A percentile compares a stretch with the other conserved stretches of the same genome.
phyloP scores from a whole-genome alignment of 2,888 invertebrate species.

The Barypeithes pellucidus region DNA sequence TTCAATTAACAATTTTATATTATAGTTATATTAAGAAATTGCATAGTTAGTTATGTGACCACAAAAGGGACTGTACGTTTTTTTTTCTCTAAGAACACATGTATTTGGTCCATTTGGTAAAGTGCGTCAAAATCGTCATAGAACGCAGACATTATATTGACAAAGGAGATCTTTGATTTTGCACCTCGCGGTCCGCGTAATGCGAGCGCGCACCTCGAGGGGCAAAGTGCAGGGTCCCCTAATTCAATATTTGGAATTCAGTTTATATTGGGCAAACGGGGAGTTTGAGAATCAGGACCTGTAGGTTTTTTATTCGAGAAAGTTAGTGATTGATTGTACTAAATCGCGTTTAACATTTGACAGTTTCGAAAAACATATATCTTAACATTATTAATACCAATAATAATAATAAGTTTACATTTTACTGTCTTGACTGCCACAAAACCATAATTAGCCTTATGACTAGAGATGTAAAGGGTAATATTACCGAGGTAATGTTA shows the following conservation, averaged over 20 bases:
- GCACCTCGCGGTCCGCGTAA: not conserved
- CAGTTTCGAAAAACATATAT: not conserved
- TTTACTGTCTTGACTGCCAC: no score
- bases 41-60: not conserved
- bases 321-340: no score
- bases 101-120: conserved; percentile 45
- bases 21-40: not conserved
- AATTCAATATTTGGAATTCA: conserved; percentile 11
- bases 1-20: conserved; percentile 2
- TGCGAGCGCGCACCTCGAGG: no score
- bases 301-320: not conserved
- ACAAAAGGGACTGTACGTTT: conserved; percentile 27
- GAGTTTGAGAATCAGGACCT: not conserved
- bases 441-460: no score
- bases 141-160: not conserved
- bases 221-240: not conserved
- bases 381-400: not conserved
- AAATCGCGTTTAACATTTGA: no score
- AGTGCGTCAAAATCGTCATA: conserved; percentile 3
- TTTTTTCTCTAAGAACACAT: conserved; percentile 46
- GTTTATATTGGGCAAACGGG: not conserved
- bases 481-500: no score
- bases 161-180: not conserved
- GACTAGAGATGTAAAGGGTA: no score
- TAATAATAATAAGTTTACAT: no score